Evolutionary conservation across 1,140 invertebrate species (phyloP), one percentile per base, ranked within the genome.

Genomic region (Glossosoma conforme): DNA sequence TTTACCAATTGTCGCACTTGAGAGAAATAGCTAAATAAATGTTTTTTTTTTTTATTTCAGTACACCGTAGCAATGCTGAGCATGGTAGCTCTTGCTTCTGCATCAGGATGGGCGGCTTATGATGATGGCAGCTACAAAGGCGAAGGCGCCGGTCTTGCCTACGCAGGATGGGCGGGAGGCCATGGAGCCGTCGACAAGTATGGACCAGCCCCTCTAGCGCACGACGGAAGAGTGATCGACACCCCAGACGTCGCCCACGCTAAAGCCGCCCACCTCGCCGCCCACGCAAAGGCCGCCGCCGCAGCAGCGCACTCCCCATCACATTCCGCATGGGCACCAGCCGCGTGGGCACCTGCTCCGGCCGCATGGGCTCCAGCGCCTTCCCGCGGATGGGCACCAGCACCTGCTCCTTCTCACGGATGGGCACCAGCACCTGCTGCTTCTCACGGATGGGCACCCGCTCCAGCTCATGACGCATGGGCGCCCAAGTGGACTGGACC

Each of bases 401-500:
- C 44, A 28, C 35, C 19, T 41, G 42, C 45, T 15, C 50, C 50
- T 40, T 50, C 48, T 49, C 44, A 43, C 44, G 40, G 47, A 44
- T 48, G 36, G 42, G 37, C 37, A 13, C 18, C 37, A 15, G 47
- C 48, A 6, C 8, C 32, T 6, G 32, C 33, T 17, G 32, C 35
- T 4, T 6, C 24, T 28, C 24, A 28, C n/a, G 24, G 6, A 6
- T 6, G 6, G 66, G 65, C 52, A 63, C 65, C 53, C 60, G 64
- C 54, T 59, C 68, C 46, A 68, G 66, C 69, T 60, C 68, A 35
- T 35, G 47, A 41, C 38, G 68, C 66, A 24, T 64, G 69, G 55
- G 70, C 65, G 25, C 71, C 72, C n/a, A 67, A 56, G 59, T 71
- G 69, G 61, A 61, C 68, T 22, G 67, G 67, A 30, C 57, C 66